Evolutionary conservation across 2,113 vertebrate genomes (phyloP), one percentile per base, ranked within the genome.

Genomic region (Saguinus midas): DNA sequence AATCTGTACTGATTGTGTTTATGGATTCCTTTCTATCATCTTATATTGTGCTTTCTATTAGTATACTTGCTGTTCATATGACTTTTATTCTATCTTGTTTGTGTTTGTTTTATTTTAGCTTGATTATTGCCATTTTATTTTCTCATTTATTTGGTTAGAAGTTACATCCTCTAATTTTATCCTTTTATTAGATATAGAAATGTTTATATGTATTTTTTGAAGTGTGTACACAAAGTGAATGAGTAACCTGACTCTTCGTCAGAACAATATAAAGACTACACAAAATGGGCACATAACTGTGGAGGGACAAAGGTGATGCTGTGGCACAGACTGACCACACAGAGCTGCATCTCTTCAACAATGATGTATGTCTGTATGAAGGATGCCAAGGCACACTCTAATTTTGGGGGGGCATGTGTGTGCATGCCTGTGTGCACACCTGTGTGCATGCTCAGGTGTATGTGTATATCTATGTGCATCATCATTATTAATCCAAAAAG

Each of bases 301-400:
- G 14, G 9, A 72, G 37, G 64, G 48, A n/a, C 2, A 32, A 4
- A 21, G 10, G 12, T 35, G 20, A 35, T 35, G 50, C 29, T 16
- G 0, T 35, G 79, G 2, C 12, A 9, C 8, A 43, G 61, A 20
- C 23, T 16, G 9, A 21, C 8, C 25, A n/a, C 16, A 3, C 5
- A 13, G 17, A 81, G 48, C 23, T 25, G 48, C 27, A 20, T 3
- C 2, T 82, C 48, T 43, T 55, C 50, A 8, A 0, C 11, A 1
- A 1, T 21, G 43, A 6, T 0, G 16, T 21, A 29, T 27, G 18
- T 37, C 16, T 61, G 0, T 35, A 0, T 32, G 27, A 45, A 37
- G 9, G 6, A 3, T 20, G 43, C 8, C 89, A 40, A 35, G 6
- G 14, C 14, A 27, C 21, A 72, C 8, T n/a, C 11, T 75, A 14